phyloP scores from a whole-genome alignment of 2,888 invertebrate species.

The Andricus curvator region DNA sequence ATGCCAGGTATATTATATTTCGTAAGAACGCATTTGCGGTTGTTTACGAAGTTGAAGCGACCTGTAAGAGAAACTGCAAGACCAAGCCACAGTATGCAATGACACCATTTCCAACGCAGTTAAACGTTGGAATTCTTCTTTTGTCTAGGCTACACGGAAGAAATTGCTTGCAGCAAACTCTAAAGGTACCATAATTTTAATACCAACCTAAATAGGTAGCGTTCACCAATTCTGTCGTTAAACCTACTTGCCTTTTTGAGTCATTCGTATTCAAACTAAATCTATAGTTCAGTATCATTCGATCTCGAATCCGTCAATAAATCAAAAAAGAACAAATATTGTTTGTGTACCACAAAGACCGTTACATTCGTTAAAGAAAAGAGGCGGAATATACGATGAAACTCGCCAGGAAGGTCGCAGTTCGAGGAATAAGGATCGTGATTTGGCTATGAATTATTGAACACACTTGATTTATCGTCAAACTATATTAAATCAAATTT shows the following conservation, averaged over 20 bases:
- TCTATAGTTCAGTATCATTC: background rate
- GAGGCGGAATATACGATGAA: conserved; percentile 32
- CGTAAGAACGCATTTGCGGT: conserved; percentile 53
- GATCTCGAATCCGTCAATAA: background rate
- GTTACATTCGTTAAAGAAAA: conserved; percentile 26
- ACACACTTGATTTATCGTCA: conserved; percentile 3
- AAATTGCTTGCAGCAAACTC: background rate
- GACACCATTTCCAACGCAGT: conserved; percentile 58
- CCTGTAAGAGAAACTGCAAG: conserved; percentile 31
- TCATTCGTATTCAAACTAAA: background rate
- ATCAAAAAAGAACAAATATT: conserved; percentile 13
- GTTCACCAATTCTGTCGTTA: background rate
- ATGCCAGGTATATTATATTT: conserved; percentile 54
- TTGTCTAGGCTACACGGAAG: conserved; percentile 4
- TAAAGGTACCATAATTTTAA: background rate
- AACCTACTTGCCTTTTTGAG: background rate
- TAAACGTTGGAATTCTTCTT: conserved; percentile 54
- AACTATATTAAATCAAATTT: conserved; percentile 40
- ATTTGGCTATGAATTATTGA: conserved; percentile 39
- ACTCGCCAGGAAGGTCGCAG: conserved; percentile 24
- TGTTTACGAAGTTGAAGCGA: conserved; percentile 40
- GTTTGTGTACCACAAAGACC: conserved; percentile 8
- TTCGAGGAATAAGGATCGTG: conserved; percentile 38
- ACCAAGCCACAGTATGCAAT: conserved; percentile 49
- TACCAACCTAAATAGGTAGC: background rate